Percentiles rank a stretch among this genome's conserved stretches.
Conservation (phyloP, 2,113 vertebrate genomes). For the Leucopsar rothschildi region DNA sequence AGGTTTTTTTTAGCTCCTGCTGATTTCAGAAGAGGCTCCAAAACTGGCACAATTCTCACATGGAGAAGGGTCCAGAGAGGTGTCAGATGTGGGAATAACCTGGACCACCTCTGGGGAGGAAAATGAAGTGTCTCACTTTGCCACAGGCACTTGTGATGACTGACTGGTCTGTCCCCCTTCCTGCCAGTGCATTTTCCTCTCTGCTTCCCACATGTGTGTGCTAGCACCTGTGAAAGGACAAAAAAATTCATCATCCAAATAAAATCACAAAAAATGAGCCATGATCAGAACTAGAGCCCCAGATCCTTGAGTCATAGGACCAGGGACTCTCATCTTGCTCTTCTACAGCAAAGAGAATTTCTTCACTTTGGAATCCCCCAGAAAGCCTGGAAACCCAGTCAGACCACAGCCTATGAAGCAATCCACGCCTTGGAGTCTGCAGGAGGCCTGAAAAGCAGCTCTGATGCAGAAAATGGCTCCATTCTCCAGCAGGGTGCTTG, state of each 20-base stretch:
- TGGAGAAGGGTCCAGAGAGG: neutral
- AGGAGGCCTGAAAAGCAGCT: neutral
- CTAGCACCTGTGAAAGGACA: neutral
- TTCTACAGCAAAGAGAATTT: neutral
- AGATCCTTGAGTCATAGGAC: neutral
- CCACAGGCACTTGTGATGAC: neutral
- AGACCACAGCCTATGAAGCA: neutral
- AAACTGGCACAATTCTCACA: fast-evolving
- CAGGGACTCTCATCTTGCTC: neutral
- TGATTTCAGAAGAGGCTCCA: neutral
- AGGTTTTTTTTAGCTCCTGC: neutral
- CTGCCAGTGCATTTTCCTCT: neutral
- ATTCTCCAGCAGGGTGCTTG: neutral
- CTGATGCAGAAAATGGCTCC: neutral
- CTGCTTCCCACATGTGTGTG: neutral
- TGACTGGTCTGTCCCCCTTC: neutral
- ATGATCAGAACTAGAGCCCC: neutral
- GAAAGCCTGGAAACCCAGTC: neutral
- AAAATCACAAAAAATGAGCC: neutral
- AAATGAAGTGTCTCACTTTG: neutral
- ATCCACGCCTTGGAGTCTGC: neutral
- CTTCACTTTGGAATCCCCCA: neutral
- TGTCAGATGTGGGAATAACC: neutral
- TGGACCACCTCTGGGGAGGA: neutral
- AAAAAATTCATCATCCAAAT: neutral